Base-by-base conservation (phyloP, 2,797 vertebrate genomes). In the Babyrousa celebensis region DNA sequence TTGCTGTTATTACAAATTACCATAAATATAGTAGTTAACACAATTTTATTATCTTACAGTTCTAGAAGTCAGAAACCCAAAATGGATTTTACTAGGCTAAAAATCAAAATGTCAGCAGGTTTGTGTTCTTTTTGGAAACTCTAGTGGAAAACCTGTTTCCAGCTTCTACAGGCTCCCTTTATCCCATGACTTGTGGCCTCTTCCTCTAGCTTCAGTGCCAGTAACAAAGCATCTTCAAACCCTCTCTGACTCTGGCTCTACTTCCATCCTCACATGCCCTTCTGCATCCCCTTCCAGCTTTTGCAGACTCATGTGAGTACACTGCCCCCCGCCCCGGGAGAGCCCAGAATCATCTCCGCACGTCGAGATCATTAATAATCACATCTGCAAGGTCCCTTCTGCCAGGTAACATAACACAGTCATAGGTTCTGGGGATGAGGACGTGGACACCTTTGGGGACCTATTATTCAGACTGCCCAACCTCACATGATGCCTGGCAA, bases 1-100 rank as follows among this genome's bases (percentile, higher is more conserved):
- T n/a, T 60, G 43, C 60, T 96, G 43, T 36, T 83, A 17, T 65
- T n/a, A 84, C 36, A 75, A 85, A 80, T 85, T n/a, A 40, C n/a
- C 48, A 75, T 5, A 62, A 43, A 93, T 6, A 82, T 32, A 40
- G 10, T 71, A 68, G 54, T 56, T 71, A 94, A n/a, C 14, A 77
- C 3, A 6, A 60, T 63, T 56, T 54, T 72, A 77, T 63, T 62
- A 29, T 85, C 71, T 96, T 85, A 16, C 14, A 63, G 4, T 75
- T 43, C 62, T 16, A 12, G 18, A 89, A 23, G 12, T 91, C 62
- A 80, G 43, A 93, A 67, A 10, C 63, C 89, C 79, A 62, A 79
- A 86, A 60, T 43, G 60, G 75, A 20, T 48, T 77, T 65, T 48
- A 54, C 43, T 65, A 6, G 16, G 32, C 54, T 70, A 65, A 85